Percentiles rank a stretch among this genome's conserved stretches.
Conservation (phyloP, 1,140 invertebrate genomes). For the Alviniconcha marisindica region DNA sequence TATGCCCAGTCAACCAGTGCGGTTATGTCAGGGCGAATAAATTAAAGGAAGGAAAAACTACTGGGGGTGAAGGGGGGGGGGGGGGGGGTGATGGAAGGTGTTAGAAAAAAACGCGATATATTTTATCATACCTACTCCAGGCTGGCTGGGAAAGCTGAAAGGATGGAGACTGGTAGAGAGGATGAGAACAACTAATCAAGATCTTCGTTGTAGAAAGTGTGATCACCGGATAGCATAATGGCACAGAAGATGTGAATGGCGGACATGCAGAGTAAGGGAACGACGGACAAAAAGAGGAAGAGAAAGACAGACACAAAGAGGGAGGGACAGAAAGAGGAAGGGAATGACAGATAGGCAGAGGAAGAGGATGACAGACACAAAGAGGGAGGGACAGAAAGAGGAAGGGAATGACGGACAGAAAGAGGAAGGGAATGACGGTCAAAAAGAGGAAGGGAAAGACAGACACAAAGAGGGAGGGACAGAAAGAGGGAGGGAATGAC, state of each 20-base stretch:
- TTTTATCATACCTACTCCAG: too few species aligned
- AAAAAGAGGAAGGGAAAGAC: not conserved
- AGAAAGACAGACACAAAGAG: slow-evolving; percentile 4
- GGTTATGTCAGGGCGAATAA: too few species aligned
- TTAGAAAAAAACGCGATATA: too few species aligned
- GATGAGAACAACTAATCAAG: too few species aligned
- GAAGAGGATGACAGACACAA: not conserved
- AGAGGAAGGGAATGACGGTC: not conserved
- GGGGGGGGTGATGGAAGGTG: not conserved
- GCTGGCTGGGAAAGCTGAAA: too few species aligned
- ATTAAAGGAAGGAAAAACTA: too few species aligned
- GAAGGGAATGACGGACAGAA: not conserved
- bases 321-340: not conserved
- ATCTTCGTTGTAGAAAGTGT: not conserved
- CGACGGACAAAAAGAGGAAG: not conserved
- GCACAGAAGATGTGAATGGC: not conserved
- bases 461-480: not conserved
- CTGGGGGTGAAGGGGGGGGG: not conserved
- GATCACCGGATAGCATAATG: not conserved
- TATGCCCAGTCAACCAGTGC: too few species aligned
- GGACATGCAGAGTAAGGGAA: not conserved
- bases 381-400: not conserved
- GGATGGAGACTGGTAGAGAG: too few species aligned
- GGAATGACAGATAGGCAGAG: not conserved
- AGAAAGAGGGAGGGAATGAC: not conserved